Evolutionary conservation across 2,113 vertebrate species (phyloP), one percentile per base, ranked within the genome.

Genomic region (Baryphthengus martii): DNA sequence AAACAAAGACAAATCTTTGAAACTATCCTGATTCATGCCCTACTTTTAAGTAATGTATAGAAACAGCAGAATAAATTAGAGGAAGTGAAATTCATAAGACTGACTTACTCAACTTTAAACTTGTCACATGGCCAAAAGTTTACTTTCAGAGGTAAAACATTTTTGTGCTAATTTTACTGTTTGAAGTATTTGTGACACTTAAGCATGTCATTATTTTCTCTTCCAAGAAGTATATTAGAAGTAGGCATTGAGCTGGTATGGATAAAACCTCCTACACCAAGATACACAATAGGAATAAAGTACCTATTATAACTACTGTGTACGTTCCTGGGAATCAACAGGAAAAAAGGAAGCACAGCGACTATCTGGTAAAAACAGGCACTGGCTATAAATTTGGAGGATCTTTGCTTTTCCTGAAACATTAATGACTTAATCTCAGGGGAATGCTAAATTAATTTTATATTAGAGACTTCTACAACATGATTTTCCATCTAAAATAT

Each of bases 401-500:
- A 95, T 90, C 96, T 96, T 96, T 68, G 90, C 93, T 97, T 97
- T 94, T 93, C 95, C 81, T 91, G 91, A 95, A 81, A 91, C 77
- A 92, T 95, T 97, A 97, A 97, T 94, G 97, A 94, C 81, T 95
- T 95, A 90, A 97, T 97, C 96, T 97, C 97, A 96, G 89, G 89
- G 97, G 91, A 93, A 90, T 86, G 90, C 81, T 97, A 98, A 97
- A 96, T 97, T 98, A 97, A 96, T 97, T 96, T 97, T 97, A 96
- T 98, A 97, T 95, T 93, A 97, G 76, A 96, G 74, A 53, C 47
- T 61, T 91, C 86, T 80, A 76, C 7, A 52, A 93, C 90, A 93
- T 70, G 45, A 96, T 96, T 97, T 95, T 95, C 80, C 40, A 95
- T 83, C 93, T 81, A 83, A 96, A 97, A 96, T 93, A 88, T 81